Evolutionary conservation across 2,888 invertebrate species (phyloP).

Genomic region (Phyllotreta cruciferae): DNA sequence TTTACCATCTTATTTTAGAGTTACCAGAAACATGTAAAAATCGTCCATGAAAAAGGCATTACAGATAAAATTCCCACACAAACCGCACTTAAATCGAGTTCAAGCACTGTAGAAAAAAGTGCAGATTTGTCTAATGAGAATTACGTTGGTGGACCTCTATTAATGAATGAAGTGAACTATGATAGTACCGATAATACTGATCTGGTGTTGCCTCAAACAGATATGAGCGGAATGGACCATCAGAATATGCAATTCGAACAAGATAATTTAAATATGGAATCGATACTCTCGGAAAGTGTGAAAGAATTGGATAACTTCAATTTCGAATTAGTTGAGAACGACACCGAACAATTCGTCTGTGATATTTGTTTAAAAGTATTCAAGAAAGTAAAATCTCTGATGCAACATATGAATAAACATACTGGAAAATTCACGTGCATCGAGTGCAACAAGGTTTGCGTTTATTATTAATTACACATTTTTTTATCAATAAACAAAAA

Average conservation of each 20-base stretch:
- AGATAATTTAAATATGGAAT: constrained; percentile 52
- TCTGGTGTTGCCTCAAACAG: constrained; percentile 44
- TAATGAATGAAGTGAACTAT: constrained; percentile 49
- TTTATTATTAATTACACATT: constrained; percentile 18
- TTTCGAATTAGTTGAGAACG: constrained; percentile 49
- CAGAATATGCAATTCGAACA: constrained; percentile 36
- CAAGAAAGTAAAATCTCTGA: constrained; percentile 45
- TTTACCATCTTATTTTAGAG: constrained; percentile 22
- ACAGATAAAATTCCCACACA: neutral
- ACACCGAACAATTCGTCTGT: constrained; percentile 50
- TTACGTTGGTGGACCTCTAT: constrained; percentile 52
- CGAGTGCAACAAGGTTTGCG: constrained; percentile 56
- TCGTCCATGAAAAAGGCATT: constrained; percentile 39
- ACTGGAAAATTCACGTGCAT: constrained; percentile 62
- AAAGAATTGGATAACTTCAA: constrained; percentile 53
- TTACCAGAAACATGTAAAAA: constrained; percentile 44
- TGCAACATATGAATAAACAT: constrained; percentile 63
- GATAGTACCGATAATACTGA: constrained; percentile 54
- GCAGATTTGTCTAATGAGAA: constrained; percentile 38
- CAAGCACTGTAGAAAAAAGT: neutral
- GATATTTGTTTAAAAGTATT: constrained; percentile 56
- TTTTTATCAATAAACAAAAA: constrained; percentile 17
- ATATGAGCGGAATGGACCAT: constrained; percentile 46
- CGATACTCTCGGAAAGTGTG: constrained; percentile 47
- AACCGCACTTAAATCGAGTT: neutral